Base-by-base conservation (phyloP, 1,140 invertebrate species). In the Drosophila prosaltans region DNA sequence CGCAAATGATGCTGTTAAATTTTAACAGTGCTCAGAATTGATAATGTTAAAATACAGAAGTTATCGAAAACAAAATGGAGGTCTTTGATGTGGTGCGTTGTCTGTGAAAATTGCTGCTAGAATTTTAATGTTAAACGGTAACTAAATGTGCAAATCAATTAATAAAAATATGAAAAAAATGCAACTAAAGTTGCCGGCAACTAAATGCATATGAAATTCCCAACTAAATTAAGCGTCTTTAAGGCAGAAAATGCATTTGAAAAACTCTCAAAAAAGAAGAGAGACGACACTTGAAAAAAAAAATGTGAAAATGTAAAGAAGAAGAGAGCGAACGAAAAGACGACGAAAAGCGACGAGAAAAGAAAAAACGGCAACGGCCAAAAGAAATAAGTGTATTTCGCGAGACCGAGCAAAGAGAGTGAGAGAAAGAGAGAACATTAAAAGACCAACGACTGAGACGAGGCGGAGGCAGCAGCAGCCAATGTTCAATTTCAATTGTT, bases 331-430 rank as follows among this genome's bases (percentile, higher is more conserved):
- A 74, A 68, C 45, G 65, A 36, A 60, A 39, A 59, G 57, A 45
- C 10, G 48, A 67, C 62, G 74, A 72, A 74, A 81, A 84, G 77
- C 83, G 80, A 86, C 83, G 80, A 86, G 76, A 76, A 85, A 82
- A 74, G 74, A 70, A 66, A 77, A 76, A 77, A 77, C 74, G 74
- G 74, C 74, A 91, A 75, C 68, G 74, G 71, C 45, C 65, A 78
- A 85, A 89, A 91, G 90, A 91, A 91, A 91, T 85, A 88, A 51
- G 45, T 91, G 90, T 91, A 91, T 91, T 91, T 91, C 90, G 86
- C 86, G 89, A 91, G 78, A 79, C 85, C 78, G 67, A 67, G 65
- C 63, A 60, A 65, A 45, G 65, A 71, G 58, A 60, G 58, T 40
- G 58, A 21, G 26, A 45, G 16, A 59, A 39, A 30, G 43, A 63